Evolutionary conservation across 2,888 invertebrate species (phyloP).

Genomic region (Hydriomena furcata): DNA sequence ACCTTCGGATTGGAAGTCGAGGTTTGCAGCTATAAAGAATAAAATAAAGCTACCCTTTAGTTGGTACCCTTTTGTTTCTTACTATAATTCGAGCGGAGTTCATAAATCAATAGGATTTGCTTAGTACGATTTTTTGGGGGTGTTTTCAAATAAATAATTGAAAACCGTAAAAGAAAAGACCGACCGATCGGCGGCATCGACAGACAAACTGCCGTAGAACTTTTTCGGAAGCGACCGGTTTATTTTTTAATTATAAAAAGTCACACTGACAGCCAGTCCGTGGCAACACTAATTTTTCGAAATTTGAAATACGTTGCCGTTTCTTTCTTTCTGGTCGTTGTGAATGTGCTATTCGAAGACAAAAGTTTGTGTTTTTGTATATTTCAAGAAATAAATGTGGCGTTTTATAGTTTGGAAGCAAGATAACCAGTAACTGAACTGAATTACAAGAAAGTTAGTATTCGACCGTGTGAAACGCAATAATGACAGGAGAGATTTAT

Average conservation of each 20-base stretch:
- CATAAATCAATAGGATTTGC: too few relatives aligned
- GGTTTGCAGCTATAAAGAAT: too few relatives aligned
- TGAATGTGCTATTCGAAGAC: slow-evolving; percentile 4
- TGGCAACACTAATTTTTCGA: slow-evolving; percentile 15
- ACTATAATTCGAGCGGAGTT: too few relatives aligned
- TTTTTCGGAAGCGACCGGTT: neutral
- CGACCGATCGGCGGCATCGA: too few relatives aligned
- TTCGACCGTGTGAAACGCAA: slow-evolving; percentile 13
- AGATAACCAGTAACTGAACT: neutral
- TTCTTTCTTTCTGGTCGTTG: slow-evolving; percentile 12
- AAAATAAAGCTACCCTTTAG: too few relatives aligned
- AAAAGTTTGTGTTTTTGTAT: slow-evolving; percentile 31
- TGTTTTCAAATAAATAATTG: too few relatives aligned
- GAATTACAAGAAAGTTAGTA: slow-evolving; percentile 1
- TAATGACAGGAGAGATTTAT: slow-evolving; percentile 90
- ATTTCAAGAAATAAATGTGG: slow-evolving; percentile 16
- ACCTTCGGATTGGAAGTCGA: too few relatives aligned
- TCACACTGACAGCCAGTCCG: too few relatives aligned
- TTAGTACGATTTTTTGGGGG: too few relatives aligned
- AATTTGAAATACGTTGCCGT: slow-evolving; percentile 29
- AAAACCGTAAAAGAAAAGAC: too few relatives aligned
- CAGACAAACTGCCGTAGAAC: too few relatives aligned
- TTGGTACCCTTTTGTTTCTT: too few relatives aligned
- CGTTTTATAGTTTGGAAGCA: neutral
- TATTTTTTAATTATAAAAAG: neutral